Conservation (phyloP, 2,888 invertebrate genomes). For the Pristionchus fissidentatus region DNA sequence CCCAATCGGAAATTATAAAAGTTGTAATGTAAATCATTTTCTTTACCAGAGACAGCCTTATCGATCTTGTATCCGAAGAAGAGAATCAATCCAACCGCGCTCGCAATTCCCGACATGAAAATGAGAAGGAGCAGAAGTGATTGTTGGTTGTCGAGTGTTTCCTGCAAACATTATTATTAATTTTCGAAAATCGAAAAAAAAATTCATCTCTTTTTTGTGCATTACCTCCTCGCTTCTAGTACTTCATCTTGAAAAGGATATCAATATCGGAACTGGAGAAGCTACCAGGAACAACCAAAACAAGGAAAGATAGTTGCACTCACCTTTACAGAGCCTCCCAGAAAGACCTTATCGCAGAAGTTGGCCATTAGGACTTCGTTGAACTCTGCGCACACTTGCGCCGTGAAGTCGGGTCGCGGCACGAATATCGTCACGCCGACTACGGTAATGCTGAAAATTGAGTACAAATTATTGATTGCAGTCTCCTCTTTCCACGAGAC, state of each 20-base stretch:
- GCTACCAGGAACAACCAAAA: too few species aligned
- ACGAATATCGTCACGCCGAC: background rate
- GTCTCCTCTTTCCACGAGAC: background rate
- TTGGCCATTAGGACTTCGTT: background rate
- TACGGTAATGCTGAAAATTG: slow-evolving; percentile 4
- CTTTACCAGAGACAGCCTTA: background rate
- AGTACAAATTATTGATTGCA: background rate
- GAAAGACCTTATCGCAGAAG: slow-evolving; percentile 6
- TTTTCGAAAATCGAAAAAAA: too few species aligned
- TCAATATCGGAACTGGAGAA: too few species aligned
- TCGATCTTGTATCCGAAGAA: background rate
- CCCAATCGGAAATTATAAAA: too few species aligned
- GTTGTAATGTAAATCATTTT: too few species aligned
- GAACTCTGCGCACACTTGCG: background rate
- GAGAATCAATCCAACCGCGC: background rate
- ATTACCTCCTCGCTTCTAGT: too few species aligned
- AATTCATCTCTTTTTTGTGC: too few species aligned
- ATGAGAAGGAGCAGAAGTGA: background rate
- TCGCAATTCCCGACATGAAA: background rate
- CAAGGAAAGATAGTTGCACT: background rate
- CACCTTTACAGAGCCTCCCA: slow-evolving; percentile 1
- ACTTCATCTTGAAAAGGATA: background rate
- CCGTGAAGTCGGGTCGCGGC: background rate
- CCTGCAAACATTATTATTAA: too few species aligned
- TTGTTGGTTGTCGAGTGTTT: background rate